phyloP scores from a whole-genome alignment of 2,113 vertebrate species.

The Solea senegalensis region DNA sequence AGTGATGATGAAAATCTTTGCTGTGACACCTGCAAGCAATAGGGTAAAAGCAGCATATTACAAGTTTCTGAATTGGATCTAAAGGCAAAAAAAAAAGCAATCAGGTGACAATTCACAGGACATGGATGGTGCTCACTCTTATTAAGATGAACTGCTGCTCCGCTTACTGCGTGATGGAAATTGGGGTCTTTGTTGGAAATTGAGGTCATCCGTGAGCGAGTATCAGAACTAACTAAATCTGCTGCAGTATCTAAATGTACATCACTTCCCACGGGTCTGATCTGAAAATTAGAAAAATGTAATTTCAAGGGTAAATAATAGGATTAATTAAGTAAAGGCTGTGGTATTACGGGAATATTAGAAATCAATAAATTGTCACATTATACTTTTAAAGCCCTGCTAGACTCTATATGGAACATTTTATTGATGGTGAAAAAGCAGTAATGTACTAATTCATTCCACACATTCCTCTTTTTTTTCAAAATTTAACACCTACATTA shows the following conservation, averaged over 20 bases:
- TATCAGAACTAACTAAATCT: not conserved
- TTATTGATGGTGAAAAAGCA: too few species aligned
- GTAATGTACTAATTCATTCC: too few species aligned
- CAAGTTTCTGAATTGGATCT: not conserved
- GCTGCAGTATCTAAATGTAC: not conserved
- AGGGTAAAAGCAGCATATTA: conserved; percentile 5
- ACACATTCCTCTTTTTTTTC: too few species aligned
- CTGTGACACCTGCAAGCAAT: not conserved
- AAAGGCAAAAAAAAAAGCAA: conserved; percentile 36
- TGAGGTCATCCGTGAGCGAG: conserved; percentile 12
- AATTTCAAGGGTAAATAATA: conserved; percentile 4
- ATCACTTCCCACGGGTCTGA: not conserved
- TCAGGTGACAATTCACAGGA: conserved; percentile 21
- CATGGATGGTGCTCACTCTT: not conserved
- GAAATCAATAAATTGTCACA: too few species aligned
- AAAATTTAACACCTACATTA: too few species aligned
- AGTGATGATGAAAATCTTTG: conserved; percentile 35
- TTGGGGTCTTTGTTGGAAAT: conserved; percentile 34
- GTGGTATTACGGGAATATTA: not conserved
- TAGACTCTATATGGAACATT: too few species aligned
- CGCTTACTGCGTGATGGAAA: conserved; percentile 23
- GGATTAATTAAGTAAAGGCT: not conserved
- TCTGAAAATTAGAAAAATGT: not conserved
- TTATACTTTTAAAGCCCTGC: too few species aligned
- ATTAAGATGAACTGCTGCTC: conserved; percentile 36